These are phyloP conservation scores for Geotrupes spiniger DNA, from an alignment of 2,888 invertebrate species.

Conservation along the genomic window DNA sequence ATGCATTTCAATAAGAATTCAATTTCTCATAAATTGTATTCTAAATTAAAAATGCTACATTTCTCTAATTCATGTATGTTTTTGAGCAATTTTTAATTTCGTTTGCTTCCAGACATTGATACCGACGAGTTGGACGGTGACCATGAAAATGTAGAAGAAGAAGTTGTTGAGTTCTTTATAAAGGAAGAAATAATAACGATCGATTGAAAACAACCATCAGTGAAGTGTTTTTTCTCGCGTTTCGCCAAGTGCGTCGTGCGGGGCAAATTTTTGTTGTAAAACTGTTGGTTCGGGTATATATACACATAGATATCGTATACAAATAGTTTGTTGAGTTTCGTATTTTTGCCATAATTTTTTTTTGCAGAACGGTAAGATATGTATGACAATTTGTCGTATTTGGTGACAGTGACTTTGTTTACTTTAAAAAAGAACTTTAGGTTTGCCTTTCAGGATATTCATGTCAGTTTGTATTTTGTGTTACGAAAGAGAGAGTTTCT, in stretches of 20 bases:
- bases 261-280: not conserved
- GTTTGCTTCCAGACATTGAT: conserved; percentile 69
- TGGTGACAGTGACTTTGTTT: too few species aligned
- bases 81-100: conserved; percentile 6
- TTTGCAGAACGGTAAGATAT: too few species aligned
- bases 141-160: conserved; percentile 85
- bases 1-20: conserved; percentile 15
- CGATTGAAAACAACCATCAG: conserved; percentile 55
- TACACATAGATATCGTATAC: not conserved
- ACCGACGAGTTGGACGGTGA: conserved; percentile 91
- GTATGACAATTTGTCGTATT: too few species aligned
- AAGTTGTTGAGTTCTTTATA: conserved; percentile 95
- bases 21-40: conserved; percentile 1
- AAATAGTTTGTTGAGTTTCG: too few species aligned
- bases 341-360: too few species aligned
- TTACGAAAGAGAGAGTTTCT: conserved; percentile 15
- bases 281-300: not conserved
- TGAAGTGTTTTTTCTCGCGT: conserved; percentile 6
- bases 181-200: conserved; percentile 87
- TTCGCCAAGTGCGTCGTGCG: not conserved
- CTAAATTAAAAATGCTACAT: not conserved
- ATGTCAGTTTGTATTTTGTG: too few species aligned
- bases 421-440: too few species aligned
- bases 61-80: not conserved
- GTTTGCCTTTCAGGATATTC: too few species aligned